Conservation (phyloP, 2,797 vertebrate genomes). For the Gambusia yucatana region DNA sequence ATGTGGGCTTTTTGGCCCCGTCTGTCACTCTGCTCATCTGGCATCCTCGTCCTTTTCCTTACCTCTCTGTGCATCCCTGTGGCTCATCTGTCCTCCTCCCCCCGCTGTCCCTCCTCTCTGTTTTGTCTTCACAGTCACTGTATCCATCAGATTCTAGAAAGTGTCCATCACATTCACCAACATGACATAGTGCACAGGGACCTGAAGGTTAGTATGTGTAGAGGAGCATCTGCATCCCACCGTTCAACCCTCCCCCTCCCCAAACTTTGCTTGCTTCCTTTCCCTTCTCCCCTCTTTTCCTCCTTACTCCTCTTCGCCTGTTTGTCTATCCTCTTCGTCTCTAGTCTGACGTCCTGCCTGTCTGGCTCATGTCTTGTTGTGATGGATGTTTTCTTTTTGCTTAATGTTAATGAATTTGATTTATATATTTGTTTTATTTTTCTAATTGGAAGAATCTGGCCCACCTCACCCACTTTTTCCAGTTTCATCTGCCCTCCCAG, state of each 20-base stretch:
- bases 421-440: not conserved
- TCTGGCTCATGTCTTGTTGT: constrained; percentile 56
- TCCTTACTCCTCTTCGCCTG: constrained; percentile 42
- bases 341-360: constrained; percentile 55
- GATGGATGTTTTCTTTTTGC: constrained; percentile 55
- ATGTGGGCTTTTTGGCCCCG: constrained; percentile 12
- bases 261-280: constrained; percentile 53
- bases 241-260: constrained; percentile 7
- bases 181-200: constrained; percentile 92
- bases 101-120: constrained; percentile 53
- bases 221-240: constrained; percentile 67
- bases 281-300: constrained; percentile 27
- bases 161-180: constrained; percentile 92
- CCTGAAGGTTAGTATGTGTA: constrained; percentile 87
- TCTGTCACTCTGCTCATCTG: constrained; percentile 25
- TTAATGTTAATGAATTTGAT: constrained; percentile 27
- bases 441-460: constrained; percentile 25
- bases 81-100: constrained; percentile 22
- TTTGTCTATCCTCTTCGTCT: constrained; percentile 38
- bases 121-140: constrained; percentile 88
- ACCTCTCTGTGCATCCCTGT: not conserved
- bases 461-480: constrained; percentile 20
- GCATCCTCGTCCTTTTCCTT: constrained; percentile 24
- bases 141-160: constrained; percentile 92
- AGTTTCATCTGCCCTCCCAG: constrained; percentile 5